phyloP scores from a whole-genome alignment of 2,113 vertebrate species.

The Phyllostomus hastatus region DNA sequence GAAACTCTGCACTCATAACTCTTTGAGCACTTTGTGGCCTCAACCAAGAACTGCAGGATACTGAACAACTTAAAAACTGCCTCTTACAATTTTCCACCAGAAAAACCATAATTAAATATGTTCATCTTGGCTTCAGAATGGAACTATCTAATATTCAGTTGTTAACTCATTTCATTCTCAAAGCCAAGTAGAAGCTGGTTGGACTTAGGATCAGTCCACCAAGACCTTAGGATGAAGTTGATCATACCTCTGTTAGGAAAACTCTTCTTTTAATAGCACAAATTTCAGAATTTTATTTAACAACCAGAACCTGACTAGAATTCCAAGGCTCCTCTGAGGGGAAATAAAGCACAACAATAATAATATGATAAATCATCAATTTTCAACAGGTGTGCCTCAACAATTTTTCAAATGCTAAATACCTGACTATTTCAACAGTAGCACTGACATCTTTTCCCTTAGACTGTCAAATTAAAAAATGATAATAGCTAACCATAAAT shows the following conservation, averaged over 20 bases:
- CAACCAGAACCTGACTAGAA: background rate
- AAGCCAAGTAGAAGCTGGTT: background rate
- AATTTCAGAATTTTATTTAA: slow-evolving; percentile 7
- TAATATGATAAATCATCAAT: background rate
- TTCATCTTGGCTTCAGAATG: background rate
- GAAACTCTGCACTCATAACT: background rate
- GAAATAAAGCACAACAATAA: background rate
- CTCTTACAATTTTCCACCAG: background rate
- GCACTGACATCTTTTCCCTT: background rate
- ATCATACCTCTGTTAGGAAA: background rate
- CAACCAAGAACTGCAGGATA: background rate
- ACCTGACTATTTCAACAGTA: background rate
- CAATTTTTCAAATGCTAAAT: background rate
- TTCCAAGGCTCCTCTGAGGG: background rate
- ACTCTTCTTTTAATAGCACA: background rate
- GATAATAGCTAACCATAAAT: background rate
- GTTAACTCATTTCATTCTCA: background rate
- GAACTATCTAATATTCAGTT: background rate
- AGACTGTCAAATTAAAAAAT: background rate
- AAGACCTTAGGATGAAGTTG: background rate
- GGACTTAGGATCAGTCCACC: background rate
- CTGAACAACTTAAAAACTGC: background rate
- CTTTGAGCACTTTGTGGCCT: background rate
- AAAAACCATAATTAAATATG: background rate
- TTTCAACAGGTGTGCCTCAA: background rate